These are phyloP conservation scores for Kradibia gibbosae DNA, from an alignment of 1,140 invertebrate species.

Conservation along the genomic window DNA sequence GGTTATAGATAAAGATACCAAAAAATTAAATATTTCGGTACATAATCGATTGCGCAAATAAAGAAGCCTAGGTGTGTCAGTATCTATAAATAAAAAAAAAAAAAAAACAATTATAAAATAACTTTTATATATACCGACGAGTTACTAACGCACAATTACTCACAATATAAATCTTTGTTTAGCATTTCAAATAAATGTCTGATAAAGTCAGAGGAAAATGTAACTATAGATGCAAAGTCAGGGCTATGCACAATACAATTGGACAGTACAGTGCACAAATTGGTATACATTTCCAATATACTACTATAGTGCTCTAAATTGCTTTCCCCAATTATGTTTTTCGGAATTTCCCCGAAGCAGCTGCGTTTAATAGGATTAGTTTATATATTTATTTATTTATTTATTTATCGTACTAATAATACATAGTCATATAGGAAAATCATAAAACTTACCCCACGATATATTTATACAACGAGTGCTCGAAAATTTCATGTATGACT, in stretches of 20 bases:
- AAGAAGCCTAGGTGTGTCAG: constrained; percentile 59
- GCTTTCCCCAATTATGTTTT: constrained; percentile 59
- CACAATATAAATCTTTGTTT: constrained; percentile 70
- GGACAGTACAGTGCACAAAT: constrained; percentile 69
- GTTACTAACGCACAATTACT: constrained; percentile 51
- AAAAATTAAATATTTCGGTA: constrained; percentile 71
- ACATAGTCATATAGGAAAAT: background rate
- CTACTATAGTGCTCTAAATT: constrained; percentile 68
- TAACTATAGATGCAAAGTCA: constrained; percentile 64
- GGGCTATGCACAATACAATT: constrained; percentile 65
- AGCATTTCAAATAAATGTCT: constrained; percentile 67
- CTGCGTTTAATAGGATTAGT: constrained; percentile 56
- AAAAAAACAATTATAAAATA: background rate
- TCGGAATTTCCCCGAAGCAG: constrained; percentile 63
- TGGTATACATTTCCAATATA: constrained; percentile 72
- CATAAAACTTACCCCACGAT: constrained; percentile 60
- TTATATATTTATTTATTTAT: background rate
- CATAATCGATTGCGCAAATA: constrained; percentile 69
- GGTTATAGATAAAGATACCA: constrained; percentile 64
- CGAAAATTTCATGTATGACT: constrained; percentile 63
- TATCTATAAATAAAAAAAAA: constrained; percentile 59
- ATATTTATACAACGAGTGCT: constrained; percentile 65
- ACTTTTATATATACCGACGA: background rate
- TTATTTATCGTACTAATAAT: background rate
- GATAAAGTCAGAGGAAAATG: constrained; percentile 70